Conservation (phyloP, 1,140 invertebrate species). For the Cataglyphis hispanica region DNA sequence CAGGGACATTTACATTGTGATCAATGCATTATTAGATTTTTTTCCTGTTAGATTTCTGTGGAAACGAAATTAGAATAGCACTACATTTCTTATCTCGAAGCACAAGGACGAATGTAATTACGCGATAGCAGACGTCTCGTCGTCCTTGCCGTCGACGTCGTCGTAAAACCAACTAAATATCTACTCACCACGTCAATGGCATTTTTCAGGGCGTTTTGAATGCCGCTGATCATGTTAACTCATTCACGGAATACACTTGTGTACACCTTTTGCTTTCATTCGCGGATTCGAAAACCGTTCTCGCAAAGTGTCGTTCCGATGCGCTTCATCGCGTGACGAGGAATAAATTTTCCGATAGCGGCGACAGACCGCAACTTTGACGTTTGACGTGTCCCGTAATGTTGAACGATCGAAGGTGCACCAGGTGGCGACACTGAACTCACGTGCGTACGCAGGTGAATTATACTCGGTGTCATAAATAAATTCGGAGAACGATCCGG, state of each 20-base stretch:
- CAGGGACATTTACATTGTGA: background rate
- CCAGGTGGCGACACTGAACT: slow-evolving; percentile 26
- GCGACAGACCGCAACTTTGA: slow-evolving; percentile 62
- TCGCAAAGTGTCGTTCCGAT: slow-evolving; percentile 11
- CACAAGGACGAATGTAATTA: slow-evolving; percentile 36
- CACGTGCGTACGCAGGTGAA: background rate
- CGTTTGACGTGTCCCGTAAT: slow-evolving; percentile 62
- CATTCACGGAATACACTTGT: slow-evolving; percentile 9
- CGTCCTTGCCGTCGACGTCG: background rate
- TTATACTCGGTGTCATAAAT: slow-evolving; percentile 15
- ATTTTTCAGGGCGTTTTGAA: slow-evolving; percentile 86
- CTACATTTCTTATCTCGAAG: background rate
- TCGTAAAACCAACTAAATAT: slow-evolving; percentile 11
- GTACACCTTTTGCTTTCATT: slow-evolving; percentile 26
- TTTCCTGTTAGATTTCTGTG: background rate
- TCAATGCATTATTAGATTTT: background rate
- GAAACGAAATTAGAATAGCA: background rate
- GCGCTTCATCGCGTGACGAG: slow-evolving; percentile 30
- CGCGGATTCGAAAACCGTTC: slow-evolving; percentile 31
- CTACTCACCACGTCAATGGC: slow-evolving; percentile 87
- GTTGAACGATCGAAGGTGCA: background rate
- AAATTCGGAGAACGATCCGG: background rate
- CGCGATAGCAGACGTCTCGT: slow-evolving; percentile 24
- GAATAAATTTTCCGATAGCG: slow-evolving; percentile 26
- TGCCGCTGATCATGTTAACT: slow-evolving; percentile 85